Evolutionary conservation across 1,140 invertebrate genomes (phyloP), one percentile per base, ranked within the genome.

Genomic region (Lutraria rhynchaena): DNA sequence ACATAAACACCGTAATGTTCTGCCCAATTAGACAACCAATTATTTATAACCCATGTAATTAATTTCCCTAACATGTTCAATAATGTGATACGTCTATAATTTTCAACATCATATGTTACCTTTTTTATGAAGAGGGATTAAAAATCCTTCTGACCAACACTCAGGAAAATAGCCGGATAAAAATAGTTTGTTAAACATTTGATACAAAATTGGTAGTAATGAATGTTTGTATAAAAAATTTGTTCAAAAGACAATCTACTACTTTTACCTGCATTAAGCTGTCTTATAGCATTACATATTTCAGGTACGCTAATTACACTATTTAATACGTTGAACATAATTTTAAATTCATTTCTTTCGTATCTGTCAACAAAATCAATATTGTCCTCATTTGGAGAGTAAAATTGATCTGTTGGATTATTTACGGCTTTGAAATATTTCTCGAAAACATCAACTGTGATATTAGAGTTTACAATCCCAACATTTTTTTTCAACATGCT

Each of bases 41-140:
- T 53, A 41, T 82, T 82, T 74, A 82, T 22, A 63, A 74, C 44
- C 1, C 53, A 5, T 27, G 80, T n/a, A 73, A 82, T 71, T 7
- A 49, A 35, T 41, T 74, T 82, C 3, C 67, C 69, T 33, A 82
- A 44, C 17, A 13, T 37, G 22, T 35, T 74, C 35, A 67, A 44
- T 24, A 74, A n/a, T 15, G 80, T 55, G 5, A 82, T 82, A 24
- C 70, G 69, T 3, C 60, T 29, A 9, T 73, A 82, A 41, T 82
- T 74, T 19, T 73, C 57, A 13, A 9, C n/a, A 17, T 73, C 67
- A 29, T 61, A 53, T 1, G 24, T 61, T 44, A 7, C 58, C 78
- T 31, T 63, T 74, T 65, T 65, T 73, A 53, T 27, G 51, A 27
- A 81, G 11, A 27, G 67, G 58, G 17, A 81, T 63, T 27, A 81